Conservation (phyloP, 1,140 invertebrate species). For the Temnothorax curvispinosus region DNA sequence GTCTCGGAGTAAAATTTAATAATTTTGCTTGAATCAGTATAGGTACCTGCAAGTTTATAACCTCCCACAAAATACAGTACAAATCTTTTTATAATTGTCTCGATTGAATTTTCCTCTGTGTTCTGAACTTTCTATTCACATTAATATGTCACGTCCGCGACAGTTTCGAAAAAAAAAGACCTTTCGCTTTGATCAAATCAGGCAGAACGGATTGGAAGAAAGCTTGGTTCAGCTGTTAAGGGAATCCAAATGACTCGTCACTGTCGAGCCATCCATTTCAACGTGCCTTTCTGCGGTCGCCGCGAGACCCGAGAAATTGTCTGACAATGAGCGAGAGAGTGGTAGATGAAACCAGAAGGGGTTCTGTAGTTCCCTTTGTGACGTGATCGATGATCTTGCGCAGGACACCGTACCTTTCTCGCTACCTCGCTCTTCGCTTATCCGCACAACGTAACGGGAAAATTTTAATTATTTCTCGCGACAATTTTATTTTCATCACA, state of each 20-base stretch:
- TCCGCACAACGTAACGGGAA: not conserved
- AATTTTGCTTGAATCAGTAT: not conserved
- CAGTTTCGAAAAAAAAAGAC: constrained; percentile 25
- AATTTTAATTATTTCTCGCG: constrained; percentile 41
- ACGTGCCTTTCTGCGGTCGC: constrained; percentile 47
- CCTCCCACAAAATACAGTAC: not conserved
- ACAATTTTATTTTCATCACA: constrained; percentile 7
- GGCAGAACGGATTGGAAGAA: constrained; percentile 48
- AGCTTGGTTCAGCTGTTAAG: constrained; percentile 41
- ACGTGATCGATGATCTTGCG: constrained; percentile 80
- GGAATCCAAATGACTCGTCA: constrained; percentile 54
- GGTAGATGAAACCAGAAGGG: constrained; percentile 69
- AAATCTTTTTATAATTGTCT: not conserved
- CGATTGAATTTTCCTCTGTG: not conserved
- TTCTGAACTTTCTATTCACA: not conserved
- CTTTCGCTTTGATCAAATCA: constrained; percentile 50
- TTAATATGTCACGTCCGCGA: constrained; percentile 28
- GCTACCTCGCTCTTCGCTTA: constrained; percentile 44
- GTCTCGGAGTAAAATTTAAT: not conserved
- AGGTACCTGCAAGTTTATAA: not conserved
- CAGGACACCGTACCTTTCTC: constrained; percentile 64
- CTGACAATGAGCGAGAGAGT: constrained; percentile 72
- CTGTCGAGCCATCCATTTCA: constrained; percentile 63
- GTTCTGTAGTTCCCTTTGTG: constrained; percentile 55
- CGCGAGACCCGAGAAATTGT: constrained; percentile 65